A percentile compares a stretch with the other conserved stretches of the same genome.
Evolutionary conservation across 2,113 vertebrate species (phyloP).

Genomic region (Atlantisia rogersi): DNA sequence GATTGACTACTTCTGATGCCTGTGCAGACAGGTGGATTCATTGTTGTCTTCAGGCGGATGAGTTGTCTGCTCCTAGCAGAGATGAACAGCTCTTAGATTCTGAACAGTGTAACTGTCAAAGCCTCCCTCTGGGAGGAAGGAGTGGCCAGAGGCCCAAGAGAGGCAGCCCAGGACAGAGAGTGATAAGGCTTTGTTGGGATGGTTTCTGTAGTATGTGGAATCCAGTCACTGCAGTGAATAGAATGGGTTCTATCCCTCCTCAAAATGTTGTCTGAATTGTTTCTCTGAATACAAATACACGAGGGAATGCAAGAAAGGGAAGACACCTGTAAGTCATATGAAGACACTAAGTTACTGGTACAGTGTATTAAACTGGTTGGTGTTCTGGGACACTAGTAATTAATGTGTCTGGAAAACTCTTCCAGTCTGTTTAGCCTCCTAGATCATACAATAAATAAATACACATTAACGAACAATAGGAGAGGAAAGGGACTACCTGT

Average conservation of each 20-base stretch:
- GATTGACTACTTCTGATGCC: neutral
- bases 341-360: neutral
- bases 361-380: neutral
- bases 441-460: neutral
- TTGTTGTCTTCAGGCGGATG: neutral
- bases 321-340: neutral
- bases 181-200: neutral
- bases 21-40: accelerated
- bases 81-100: neutral
- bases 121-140: neutral
- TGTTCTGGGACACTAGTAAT: neutral
- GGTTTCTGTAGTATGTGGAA: neutral
- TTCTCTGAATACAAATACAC: neutral
- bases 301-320: neutral
- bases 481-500: neutral
- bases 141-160: neutral
- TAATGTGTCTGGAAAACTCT: neutral
- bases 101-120: neutral
- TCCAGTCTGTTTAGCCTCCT: neutral
- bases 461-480: neutral
- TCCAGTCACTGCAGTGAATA: neutral
- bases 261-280: neutral
- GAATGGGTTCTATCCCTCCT: neutral
- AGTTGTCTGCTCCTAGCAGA: neutral
- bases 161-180: neutral